Conservation (phyloP, 2,797 vertebrate species). For the Rhinophrynus dorsalis region DNA sequence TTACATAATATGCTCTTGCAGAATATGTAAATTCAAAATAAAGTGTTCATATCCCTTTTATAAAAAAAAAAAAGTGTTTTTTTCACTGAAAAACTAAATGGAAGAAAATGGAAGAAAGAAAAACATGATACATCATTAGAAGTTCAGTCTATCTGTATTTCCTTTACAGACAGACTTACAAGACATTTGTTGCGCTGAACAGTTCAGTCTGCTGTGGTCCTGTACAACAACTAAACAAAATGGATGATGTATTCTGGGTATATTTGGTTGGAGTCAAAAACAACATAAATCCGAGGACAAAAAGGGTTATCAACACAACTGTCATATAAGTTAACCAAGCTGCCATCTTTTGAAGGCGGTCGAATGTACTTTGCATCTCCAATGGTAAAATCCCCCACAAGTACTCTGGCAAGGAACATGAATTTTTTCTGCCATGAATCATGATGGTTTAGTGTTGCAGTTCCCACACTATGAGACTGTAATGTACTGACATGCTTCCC, state of each 20-base stretch:
- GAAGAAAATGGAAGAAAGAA: no score
- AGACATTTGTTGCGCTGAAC: no score
- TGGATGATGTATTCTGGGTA: constrained; percentile 97
- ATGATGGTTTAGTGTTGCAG: constrained; percentile 75
- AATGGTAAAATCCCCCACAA: constrained; percentile 87
- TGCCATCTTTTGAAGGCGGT: constrained; percentile 91
- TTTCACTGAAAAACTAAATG: no score
- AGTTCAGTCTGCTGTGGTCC: no score
- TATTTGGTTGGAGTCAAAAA: constrained; percentile 97
- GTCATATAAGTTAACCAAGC: constrained; percentile 92
- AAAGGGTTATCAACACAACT: constrained; percentile 93
- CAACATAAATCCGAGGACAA: constrained; percentile 94
- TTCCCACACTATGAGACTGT: constrained; percentile 85
- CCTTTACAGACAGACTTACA: no score
- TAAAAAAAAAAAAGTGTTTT: no score
- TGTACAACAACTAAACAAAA: constrained; percentile 64
- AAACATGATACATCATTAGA: no score
- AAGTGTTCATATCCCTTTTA: no score
- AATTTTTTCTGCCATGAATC: constrained; percentile 81
- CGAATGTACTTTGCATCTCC: constrained; percentile 89
- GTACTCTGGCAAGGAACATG: constrained; percentile 92
- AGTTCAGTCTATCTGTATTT: no score
- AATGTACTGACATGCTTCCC: constrained; percentile 84
- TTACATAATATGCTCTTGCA: no score
- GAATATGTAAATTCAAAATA: no score